phyloP scores from a whole-genome alignment of 2,888 invertebrate species.

The Aquatica leii region DNA sequence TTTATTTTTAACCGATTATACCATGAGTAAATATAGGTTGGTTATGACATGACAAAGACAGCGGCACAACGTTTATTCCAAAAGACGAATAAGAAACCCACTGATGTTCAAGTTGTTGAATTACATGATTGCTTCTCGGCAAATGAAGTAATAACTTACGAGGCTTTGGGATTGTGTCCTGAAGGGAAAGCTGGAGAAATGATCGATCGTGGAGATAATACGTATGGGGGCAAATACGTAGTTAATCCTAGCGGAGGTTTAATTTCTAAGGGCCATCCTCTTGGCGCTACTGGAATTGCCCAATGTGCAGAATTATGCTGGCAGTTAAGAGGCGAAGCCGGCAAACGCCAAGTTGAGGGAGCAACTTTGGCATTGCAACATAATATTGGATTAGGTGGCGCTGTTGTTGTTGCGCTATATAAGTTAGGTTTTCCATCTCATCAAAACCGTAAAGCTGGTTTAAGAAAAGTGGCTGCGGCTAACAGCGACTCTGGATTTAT shows the following conservation, averaged over 20 bases:
- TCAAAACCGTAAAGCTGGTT: conserved; percentile 40
- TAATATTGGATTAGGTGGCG: conserved; percentile 96
- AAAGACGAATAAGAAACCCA: conserved; percentile 77
- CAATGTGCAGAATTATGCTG: conserved; percentile 84
- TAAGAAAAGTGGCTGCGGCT: conserved; percentile 59
- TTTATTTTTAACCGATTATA: background rate
- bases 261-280: conserved; percentile 97
- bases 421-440: conserved; percentile 78
- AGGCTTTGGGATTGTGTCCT: conserved; percentile 91
- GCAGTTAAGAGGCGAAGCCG: conserved; percentile 86
- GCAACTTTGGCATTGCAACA: conserved; percentile 92
- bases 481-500: conserved; percentile 71
- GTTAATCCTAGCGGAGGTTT: conserved; percentile 99
- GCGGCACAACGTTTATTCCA: conserved; percentile 80
- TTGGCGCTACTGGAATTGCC: conserved; percentile 92
- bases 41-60: conserved; percentile 91
- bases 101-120: conserved; percentile 92
- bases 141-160: conserved; percentile 97
- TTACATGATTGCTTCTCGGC: conserved; percentile 98
- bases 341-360: conserved; percentile 74
- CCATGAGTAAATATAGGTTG: conserved; percentile 67
- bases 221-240: conserved; percentile 96
- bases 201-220: conserved; percentile 94
- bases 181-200: conserved; percentile 91
- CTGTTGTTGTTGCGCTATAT: conserved; percentile 91